Evolutionary conservation across 2,797 vertebrate species (phyloP).

Genomic region (Cossypha heuglini): DNA sequence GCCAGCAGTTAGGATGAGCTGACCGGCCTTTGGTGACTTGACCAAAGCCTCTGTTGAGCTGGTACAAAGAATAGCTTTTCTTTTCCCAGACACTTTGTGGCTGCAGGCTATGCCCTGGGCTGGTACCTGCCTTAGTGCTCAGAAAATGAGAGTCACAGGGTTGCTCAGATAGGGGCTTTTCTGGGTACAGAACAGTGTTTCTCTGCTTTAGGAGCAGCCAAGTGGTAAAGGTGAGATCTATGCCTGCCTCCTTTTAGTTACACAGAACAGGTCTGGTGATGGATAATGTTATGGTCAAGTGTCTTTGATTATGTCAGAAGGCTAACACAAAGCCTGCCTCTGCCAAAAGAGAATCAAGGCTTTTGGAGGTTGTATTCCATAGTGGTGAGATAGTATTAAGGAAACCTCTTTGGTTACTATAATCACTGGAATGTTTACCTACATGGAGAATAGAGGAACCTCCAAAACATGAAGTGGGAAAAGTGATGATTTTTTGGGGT

Average conservation of each 20-base stretch:
- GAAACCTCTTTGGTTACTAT: neutral
- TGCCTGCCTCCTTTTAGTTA: neutral
- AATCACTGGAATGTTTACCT: neutral
- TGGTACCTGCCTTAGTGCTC: constrained; percentile 2
- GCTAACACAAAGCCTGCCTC: neutral
- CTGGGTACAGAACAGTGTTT: neutral
- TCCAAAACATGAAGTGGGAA: neutral
- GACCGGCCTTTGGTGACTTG: neutral
- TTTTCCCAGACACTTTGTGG: neutral
- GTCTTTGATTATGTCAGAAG: neutral
- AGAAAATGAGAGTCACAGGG: neutral
- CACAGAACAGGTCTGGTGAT: neutral
- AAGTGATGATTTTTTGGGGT: neutral
- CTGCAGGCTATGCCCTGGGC: neutral
- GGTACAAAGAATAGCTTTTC: neutral
- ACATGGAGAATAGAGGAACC: neutral
- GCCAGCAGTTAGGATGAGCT: neutral
- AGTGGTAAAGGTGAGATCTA: neutral
- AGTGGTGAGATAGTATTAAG: neutral
- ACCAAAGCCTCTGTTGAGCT: neutral
- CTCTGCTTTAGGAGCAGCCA: neutral
- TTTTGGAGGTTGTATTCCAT: neutral
- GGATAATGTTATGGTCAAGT: neutral
- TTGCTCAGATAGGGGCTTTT: neutral
- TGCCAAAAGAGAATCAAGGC: neutral